phyloP scores from a whole-genome alignment of 2,797 vertebrate species.

The Manis crassicaudata region DNA sequence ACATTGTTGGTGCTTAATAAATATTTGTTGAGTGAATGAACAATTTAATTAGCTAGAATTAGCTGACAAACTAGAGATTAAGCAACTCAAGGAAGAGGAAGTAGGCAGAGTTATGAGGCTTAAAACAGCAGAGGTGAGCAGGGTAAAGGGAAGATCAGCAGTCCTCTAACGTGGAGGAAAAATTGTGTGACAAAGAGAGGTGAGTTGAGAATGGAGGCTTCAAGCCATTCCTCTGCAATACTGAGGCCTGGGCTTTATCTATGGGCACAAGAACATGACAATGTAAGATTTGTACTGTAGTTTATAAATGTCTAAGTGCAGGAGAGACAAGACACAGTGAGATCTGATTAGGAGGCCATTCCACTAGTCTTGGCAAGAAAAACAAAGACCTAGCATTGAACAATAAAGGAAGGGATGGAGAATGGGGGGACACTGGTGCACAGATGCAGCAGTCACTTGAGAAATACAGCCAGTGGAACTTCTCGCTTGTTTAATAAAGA shows the following conservation, averaged over 20 bases:
- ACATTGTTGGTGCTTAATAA: neutral
- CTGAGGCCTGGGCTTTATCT: neutral
- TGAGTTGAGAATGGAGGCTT: neutral
- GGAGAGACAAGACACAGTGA: neutral
- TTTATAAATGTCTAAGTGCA: neutral
- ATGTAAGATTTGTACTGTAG: neutral
- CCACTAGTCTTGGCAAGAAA: neutral
- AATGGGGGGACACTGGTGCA: rapidly evolving
- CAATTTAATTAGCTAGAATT: neutral
- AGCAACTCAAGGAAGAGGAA: neutral
- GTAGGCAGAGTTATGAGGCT: neutral
- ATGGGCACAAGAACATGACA: neutral
- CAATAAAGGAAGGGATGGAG: neutral
- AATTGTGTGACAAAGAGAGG: neutral
- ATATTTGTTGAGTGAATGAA: neutral
- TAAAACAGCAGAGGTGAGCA: neutral
- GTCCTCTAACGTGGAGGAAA: neutral
- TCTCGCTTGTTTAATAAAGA: neutral
- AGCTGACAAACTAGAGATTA: neutral
- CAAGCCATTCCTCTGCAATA: neutral
- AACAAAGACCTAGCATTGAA: neutral
- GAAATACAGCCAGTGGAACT: neutral
- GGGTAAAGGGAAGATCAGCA: neutral
- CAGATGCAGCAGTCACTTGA: neutral
- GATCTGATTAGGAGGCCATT: neutral